Evolutionary conservation across 1,140 invertebrate genomes (phyloP), one percentile per base, ranked within the genome.

Genomic region (Zeugodacus cucurbitae): DNA sequence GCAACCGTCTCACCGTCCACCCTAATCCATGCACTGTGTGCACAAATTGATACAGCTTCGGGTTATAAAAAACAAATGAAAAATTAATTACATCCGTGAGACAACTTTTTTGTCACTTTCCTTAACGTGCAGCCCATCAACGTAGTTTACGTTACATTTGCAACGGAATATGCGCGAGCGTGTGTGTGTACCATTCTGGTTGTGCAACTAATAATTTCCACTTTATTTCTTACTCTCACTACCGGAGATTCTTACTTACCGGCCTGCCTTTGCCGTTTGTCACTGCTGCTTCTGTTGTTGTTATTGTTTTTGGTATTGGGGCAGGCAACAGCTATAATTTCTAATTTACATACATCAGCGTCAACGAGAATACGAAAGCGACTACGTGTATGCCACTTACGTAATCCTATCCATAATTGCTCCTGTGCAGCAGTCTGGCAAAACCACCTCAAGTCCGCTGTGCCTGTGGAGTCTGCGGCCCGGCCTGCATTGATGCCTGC

Each of bases 71-170:
- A 74, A 22, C 70, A 34, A 74, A 74, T 74, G 37, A 41, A 74
- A 74, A 74, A 41, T 74, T 74, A 74, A 74, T 74, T 48, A 82
- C 74, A 82, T 82, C 74, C 74, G 74, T 82, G 74, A 48, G 74
- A 82, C 74, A 82, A 82, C 74, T 82, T 82, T 82, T 82, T 82
- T 82, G 74, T 82, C 74, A 82, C 74, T 82, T 82, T 82, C 74
- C 74, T 82, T 41, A 41, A 20, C 34, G 20, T 34, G 29, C 34
- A n/a, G 17, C 37, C 34, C 70, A 41, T 41, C 34, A 22, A 41
- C 70, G 14, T 41, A 17, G 70, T 37, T 74, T 44, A 74, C 64
- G 26, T 70, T 34, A 70, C 29, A 32, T 32, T 8, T 32, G 64
- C 64, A 70, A 11, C 26, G 22, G 32, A 29, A 37, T 70, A 34